Evolutionary conservation across 2,888 invertebrate species (phyloP), one percentile per base, ranked within the genome.

Genomic region (Apotomis betuletana): DNA sequence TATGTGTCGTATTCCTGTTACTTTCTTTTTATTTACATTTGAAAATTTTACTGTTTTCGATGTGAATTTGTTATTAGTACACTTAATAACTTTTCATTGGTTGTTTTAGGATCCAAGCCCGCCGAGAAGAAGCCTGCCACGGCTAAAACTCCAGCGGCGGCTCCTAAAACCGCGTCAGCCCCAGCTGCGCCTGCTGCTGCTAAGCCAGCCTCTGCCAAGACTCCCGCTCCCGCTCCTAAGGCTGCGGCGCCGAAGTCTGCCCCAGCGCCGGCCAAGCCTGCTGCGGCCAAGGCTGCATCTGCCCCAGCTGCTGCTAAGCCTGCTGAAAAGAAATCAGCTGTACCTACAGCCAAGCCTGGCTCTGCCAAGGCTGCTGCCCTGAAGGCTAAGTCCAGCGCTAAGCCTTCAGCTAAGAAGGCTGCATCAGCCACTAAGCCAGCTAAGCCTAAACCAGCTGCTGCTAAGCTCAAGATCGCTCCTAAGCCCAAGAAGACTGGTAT

Each of bases 401-500:
- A 94, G 79, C 90, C 93, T 76, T 90, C 94, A 57, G 93, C 85
- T 3, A 93, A 94, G 83, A 94, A 94, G 82, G 91, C 93, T 74
- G 92, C 93, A 38, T 84, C 93, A 68, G 92, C 92, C 59, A 80
- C 94, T 10, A 92, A 92, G 76, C 88, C 89, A 12, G 75, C 87
- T 0, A 94, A 94, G 83, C 88, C 94, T 59, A 94, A 94, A 84
- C 93, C 93, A 74, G 93, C 89, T 61, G 93, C 90, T 27, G 80
- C 92, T 27, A 94, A 94, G 77, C 87, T 94, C 76, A 91, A 94
- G 80, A 91, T 94, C 75, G 93, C 92, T 44, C 93, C 94, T 0
- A 94, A 94, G 80, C 93, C 94, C 13, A 94, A 94, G 87, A 94
- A 93, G 80, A 91, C 94, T 77, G 93, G 94, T 61, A 91, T 93